These are phyloP conservation scores for Scolopax rusticola DNA, from an alignment of 2,797 vertebrate species.

Conservation along the genomic window DNA sequence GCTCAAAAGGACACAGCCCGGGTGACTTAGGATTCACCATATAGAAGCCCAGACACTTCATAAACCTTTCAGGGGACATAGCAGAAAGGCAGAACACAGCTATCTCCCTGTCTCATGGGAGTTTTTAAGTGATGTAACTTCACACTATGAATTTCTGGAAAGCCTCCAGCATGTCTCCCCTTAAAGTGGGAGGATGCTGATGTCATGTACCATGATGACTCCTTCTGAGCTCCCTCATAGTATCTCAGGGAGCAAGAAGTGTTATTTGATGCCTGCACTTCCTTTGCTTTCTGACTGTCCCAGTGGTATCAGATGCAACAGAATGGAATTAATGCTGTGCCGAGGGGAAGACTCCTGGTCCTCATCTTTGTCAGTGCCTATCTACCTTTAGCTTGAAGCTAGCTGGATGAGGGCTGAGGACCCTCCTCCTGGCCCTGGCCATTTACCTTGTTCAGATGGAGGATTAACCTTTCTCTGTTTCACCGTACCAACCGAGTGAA, in stretches of 20 bases:
- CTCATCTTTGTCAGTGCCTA: background rate
- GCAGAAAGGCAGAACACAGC: background rate
- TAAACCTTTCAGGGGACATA: background rate
- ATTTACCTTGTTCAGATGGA: background rate
- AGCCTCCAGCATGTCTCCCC: accelerated
- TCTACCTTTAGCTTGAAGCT: background rate
- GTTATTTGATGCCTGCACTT: background rate
- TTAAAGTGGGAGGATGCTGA: background rate
- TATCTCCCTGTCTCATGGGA: background rate
- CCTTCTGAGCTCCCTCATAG: background rate
- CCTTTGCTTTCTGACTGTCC: background rate
- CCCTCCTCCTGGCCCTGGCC: background rate
- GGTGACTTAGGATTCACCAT: background rate
- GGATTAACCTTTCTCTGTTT: background rate
- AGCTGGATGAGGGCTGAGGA: background rate
- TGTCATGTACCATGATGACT: background rate
- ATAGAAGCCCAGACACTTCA: background rate
- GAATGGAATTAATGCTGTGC: background rate
- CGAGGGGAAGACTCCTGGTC: background rate
- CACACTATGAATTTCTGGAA: background rate
- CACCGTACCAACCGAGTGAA: background rate
- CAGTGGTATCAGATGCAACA: background rate
- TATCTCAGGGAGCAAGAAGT: background rate
- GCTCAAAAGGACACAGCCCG: background rate
- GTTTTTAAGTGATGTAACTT: background rate